Conservation (phyloP, 2,113 vertebrate species). For the Cephalopterus ornatus region DNA sequence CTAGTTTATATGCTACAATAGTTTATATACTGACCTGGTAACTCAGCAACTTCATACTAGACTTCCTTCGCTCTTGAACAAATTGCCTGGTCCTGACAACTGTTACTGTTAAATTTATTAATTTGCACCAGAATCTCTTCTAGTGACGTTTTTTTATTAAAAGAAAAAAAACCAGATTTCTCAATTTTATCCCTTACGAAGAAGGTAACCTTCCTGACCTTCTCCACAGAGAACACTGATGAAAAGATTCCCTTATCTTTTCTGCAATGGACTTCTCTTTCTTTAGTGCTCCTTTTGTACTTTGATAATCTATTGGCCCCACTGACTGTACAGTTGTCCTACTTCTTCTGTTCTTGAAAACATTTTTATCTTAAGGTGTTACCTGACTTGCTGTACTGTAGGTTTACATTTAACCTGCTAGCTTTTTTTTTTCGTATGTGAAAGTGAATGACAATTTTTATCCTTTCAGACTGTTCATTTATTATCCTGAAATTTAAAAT, state of each 20-base stretch:
- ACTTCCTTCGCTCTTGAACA: background rate
- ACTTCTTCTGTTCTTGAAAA: background rate
- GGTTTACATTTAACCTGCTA: background rate
- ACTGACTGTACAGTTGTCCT: background rate
- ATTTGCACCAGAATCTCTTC: too few relatives aligned
- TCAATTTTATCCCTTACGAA: background rate
- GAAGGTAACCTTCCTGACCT: background rate
- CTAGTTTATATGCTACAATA: background rate
- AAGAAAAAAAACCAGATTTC: background rate
- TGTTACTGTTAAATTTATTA: background rate
- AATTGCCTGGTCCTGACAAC: background rate
- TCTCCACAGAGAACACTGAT: background rate
- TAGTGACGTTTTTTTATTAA: background rate
- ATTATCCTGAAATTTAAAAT: background rate
- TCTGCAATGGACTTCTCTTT: background rate
- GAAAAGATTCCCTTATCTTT: background rate
- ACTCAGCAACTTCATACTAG: background rate
- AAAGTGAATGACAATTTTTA: background rate
- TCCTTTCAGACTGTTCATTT: background rate
- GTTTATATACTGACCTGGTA: background rate
- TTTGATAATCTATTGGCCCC: background rate
- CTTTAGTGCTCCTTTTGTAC: background rate
- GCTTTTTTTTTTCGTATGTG: background rate
- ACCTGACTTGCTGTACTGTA: background rate
- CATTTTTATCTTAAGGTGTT: background rate